These are phyloP conservation scores for Scartelaos histophorus DNA, from an alignment of 2,113 vertebrate species.

Conservation along the genomic window DNA sequence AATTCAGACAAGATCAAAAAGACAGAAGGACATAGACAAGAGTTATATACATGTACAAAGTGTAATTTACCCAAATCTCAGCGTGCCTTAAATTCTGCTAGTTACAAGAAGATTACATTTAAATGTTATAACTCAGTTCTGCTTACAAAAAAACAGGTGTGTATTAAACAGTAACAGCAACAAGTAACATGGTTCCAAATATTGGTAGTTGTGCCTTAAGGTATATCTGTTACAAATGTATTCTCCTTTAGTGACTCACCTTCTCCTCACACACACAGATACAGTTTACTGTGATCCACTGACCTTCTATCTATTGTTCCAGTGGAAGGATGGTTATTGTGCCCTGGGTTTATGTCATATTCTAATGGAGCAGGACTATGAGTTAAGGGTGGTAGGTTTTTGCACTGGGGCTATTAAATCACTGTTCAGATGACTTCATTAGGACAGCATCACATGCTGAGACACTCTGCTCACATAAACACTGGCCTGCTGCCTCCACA, in stretches of 20 bases:
- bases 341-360: slow-evolving; percentile 75
- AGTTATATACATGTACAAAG: slow-evolving; percentile 63
- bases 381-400: slow-evolving; percentile 73
- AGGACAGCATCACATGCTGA: slow-evolving; percentile 71
- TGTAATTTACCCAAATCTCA: slow-evolving; percentile 72
- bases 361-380: slow-evolving; percentile 75
- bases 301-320: slow-evolving; percentile 73
- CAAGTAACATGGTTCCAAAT: no score
- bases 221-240: no score
- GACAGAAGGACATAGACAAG: slow-evolving; percentile 16
- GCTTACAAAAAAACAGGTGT: no score
- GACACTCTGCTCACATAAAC: slow-evolving; percentile 47
- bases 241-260: slow-evolving; percentile 25
- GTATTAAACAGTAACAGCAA: no score
- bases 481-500: slow-evolving; percentile 62
- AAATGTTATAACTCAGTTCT: no score
- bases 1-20: slow-evolving; percentile 17
- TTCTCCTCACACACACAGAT: slow-evolving; percentile 48
- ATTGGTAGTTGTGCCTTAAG: no score
- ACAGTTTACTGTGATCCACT: slow-evolving; percentile 54
- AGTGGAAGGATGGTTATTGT: slow-evolving; percentile 72
- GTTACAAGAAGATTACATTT: slow-evolving; percentile 67
- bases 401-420: slow-evolving; percentile 74
- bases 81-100: slow-evolving; percentile 57
- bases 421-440: slow-evolving; percentile 77